A percentile compares a stretch with the other conserved stretches of the same genome.
phyloP scores from a whole-genome alignment of 1,140 invertebrate genomes.

The Trichoplusia ni region DNA sequence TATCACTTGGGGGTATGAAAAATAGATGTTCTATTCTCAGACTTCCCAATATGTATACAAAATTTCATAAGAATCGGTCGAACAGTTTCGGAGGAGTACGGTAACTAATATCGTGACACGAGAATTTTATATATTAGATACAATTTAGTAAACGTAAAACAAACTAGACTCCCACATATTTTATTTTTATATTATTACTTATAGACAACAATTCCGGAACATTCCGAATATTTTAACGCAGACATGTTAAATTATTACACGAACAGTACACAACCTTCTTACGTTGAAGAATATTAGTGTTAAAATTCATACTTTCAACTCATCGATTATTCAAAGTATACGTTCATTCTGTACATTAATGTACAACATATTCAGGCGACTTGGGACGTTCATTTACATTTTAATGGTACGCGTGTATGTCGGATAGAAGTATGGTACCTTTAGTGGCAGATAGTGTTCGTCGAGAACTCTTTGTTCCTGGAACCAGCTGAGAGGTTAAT shows the following conservation, averaged over 20 bases:
- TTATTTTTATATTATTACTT: too few species aligned
- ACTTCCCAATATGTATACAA: too few species aligned
- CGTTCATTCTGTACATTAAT: too few species aligned
- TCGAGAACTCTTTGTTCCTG: conserved; percentile 22
- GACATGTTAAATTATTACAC: conserved; percentile 15
- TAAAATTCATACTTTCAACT: conserved; percentile 28
- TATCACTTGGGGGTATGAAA: too few species aligned
- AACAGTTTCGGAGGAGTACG: too few species aligned
- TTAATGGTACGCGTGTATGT: conserved; percentile 19
- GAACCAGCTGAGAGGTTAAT: conserved; percentile 26
- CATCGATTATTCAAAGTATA: conserved; percentile 31
- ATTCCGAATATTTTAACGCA: background rate
- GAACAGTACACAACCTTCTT: conserved; percentile 4
- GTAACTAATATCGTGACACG: too few species aligned
- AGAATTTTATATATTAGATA: too few species aligned
- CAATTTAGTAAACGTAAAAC: too few species aligned
- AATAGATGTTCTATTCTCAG: too few species aligned
- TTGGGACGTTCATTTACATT: conserved; percentile 27
- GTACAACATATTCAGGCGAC: conserved; percentile 26
- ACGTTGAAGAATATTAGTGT: conserved; percentile 22
- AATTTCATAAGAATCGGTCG: too few species aligned
- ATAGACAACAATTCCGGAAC: too few species aligned
- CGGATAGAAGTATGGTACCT: conserved; percentile 5
- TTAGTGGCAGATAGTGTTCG: conserved; percentile 21
- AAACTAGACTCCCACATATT: too few species aligned